A percentile compares a stretch with the other conserved stretches of the same genome.
Evolutionary conservation across 30 jellyfish, hydroid and myxozoan species (phyloP).

Genomic region (Catostylus mosaicus): DNA sequence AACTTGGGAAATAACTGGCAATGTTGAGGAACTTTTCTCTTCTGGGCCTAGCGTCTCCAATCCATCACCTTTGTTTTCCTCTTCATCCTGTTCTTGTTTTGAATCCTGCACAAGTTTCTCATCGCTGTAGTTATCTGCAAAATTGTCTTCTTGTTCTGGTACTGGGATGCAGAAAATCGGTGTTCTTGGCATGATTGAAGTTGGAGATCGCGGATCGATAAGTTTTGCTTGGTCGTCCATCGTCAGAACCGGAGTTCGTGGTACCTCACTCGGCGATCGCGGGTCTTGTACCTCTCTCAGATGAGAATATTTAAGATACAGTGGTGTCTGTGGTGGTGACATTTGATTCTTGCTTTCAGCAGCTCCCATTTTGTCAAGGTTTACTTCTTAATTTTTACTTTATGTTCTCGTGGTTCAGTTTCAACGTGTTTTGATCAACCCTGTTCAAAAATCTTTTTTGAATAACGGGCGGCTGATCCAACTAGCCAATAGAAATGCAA

Average conservation of each 20-base stretch:
- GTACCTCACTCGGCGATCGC: constrained; percentile 73
- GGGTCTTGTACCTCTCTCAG: constrained; percentile 76
- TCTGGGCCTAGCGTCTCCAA: background rate
- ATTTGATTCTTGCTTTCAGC: constrained; percentile 65
- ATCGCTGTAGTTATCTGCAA: background rate
- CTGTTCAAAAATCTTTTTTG: background rate
- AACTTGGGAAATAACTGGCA: constrained; percentile 9
- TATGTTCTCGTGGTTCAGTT: background rate
- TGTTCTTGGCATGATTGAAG: constrained; percentile 61
- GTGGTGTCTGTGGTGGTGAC: constrained; percentile 88
- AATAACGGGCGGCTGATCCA: constrained; percentile 13
- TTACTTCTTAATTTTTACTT: background rate
- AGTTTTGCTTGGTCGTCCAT: constrained; percentile 19
- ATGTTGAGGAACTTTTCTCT: background rate
- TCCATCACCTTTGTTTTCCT: constrained; percentile 1
- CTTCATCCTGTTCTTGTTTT: constrained; percentile 1
- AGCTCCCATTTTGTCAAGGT: constrained; percentile 68
- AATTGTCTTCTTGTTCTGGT: constrained; percentile 31
- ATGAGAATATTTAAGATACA: constrained; percentile 69
- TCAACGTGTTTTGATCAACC: constrained; percentile 19
- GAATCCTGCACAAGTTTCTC: background rate
- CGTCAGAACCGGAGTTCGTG: constrained; percentile 68
- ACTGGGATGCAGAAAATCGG: constrained; percentile 89
- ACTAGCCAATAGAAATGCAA: constrained; percentile 30
- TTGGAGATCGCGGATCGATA: constrained; percentile 91